Evolutionary conservation across 2,797 vertebrate genomes (phyloP).

Genomic region (Parotocinclus haroldoi): DNA sequence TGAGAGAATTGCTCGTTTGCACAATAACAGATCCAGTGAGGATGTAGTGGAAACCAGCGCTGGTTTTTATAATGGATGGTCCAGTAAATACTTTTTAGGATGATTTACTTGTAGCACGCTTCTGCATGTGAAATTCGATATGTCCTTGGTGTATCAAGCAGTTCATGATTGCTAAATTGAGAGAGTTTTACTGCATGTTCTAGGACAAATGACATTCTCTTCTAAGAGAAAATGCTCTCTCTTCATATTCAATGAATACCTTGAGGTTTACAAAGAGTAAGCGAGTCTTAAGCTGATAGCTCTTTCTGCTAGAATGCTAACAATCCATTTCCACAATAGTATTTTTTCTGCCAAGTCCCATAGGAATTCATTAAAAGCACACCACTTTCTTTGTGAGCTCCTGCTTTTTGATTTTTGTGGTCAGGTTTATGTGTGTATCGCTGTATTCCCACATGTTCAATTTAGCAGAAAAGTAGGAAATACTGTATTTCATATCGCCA

Average conservation of each 20-base stretch:
- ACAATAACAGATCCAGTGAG: too few species aligned
- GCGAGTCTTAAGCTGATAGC: background rate
- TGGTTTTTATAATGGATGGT: slow-evolving; percentile 27
- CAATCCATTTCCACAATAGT: slow-evolving; percentile 10
- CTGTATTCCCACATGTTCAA: slow-evolving; percentile 13
- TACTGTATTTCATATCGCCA: slow-evolving; percentile 1
- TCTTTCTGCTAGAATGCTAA: slow-evolving; percentile 11
- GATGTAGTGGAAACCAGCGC: background rate
- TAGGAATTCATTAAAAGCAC: slow-evolving; percentile 28
- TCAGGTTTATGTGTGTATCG: background rate
- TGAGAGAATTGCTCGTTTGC: too few species aligned
- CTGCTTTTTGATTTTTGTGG: background rate
- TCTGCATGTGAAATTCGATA: slow-evolving; percentile 1
- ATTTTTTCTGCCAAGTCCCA: slow-evolving; percentile 1
- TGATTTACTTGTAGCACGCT: background rate
- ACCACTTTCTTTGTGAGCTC: background rate
- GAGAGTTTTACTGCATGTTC: slow-evolving; percentile 1
- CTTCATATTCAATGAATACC: slow-evolving; percentile 3
- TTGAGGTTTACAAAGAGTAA: slow-evolving; percentile 2
- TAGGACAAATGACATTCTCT: background rate
- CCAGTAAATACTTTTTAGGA: slow-evolving; percentile 5
- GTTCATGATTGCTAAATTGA: slow-evolving; percentile 2
- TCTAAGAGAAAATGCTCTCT: slow-evolving; percentile 8
- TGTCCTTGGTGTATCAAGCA: slow-evolving; percentile 9
- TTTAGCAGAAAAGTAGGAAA: slow-evolving; percentile 18